Base-by-base conservation (phyloP, 2,797 vertebrate genomes). In the Chromobotia macracanthus region DNA sequence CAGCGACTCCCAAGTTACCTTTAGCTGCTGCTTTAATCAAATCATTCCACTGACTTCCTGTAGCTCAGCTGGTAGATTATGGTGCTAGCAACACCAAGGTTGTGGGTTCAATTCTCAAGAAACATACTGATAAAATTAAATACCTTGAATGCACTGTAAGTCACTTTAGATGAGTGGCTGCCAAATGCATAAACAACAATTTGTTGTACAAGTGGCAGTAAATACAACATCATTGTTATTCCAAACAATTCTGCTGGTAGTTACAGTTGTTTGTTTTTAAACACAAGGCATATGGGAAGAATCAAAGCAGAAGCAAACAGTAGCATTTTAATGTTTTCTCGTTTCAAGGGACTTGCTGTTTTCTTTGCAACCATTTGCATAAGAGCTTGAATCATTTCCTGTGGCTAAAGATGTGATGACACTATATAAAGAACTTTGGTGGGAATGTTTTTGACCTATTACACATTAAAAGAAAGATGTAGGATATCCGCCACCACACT, bases 341-440 rank as follows among this genome's bases (percentile, higher is more conserved):
- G 1, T 41, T 51, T 31, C 25, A 64, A 61, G 18, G 5, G 10
- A 56, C 19, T 41, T 35, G 35, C 31, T 72, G 53, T 56, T 44
- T 53, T 15, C 19, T 46, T 28, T 71, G 77, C 68, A 44, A 55
- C 41, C 51, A 66, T 63, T 70, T 78, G 28, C 44, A 5, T 53
- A 61, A 64, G 23, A 65, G 38, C 18, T 79, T 66, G 77, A 79
- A 66, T 79, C 77, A 79, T 58, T 56, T 72, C 77, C 77, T 79
- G 77, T 58, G 61, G 77, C 25, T 72, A 35, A 46, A 63, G 9
- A n/a, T 64, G 10, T 72, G 60, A 79, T 79, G 77, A 79, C 48
- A 65, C 35, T 64, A 10, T n/a, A n/a, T 13, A 31, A 16, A 16
- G 0, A 10, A 25, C 19, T 35, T 44, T 53, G 48, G 55, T 55